phyloP scores from a whole-genome alignment of 1,140 invertebrate species.

The Planococcus citri region DNA sequence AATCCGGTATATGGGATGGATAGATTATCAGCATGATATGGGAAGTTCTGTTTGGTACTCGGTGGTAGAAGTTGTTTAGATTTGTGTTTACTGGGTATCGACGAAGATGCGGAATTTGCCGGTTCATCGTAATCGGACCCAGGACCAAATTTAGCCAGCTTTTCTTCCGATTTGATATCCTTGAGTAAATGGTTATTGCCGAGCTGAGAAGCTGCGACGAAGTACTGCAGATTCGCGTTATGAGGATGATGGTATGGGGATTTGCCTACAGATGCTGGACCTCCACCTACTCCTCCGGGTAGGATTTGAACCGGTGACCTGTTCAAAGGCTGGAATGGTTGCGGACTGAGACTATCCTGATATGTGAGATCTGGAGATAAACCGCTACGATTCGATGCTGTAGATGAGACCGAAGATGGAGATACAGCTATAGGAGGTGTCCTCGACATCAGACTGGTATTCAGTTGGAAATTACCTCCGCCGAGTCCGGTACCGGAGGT shows the following conservation, averaged over 20 bases:
- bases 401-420: constrained; percentile 30
- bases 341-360: constrained; percentile 20
- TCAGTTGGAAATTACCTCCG: constrained; percentile 26
- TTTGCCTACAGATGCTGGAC: not conserved
- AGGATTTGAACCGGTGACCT: not conserved
- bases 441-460: constrained; percentile 23
- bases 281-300: not conserved
- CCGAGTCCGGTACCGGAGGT: constrained; percentile 25
- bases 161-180: not conserved
- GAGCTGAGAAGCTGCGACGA: not conserved
- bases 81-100: too few relatives aligned
- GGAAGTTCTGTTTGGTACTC: constrained; percentile 20
- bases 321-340: constrained; percentile 18
- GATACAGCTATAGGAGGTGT: constrained; percentile 7
- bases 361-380: constrained; percentile 20
- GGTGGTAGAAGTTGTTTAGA: not conserved
- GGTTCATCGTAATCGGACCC: not conserved
- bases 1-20: not conserved
- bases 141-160: not conserved
- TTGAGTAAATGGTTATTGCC: not conserved
- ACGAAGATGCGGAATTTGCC: not conserved
- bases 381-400: constrained; percentile 26
- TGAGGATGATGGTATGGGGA: not conserved
- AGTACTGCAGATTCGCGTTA: not conserved
- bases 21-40: constrained; percentile 12